Evolutionary conservation across 2,888 invertebrate genomes (phyloP).

Genomic region (Eilema sororculum): DNA sequence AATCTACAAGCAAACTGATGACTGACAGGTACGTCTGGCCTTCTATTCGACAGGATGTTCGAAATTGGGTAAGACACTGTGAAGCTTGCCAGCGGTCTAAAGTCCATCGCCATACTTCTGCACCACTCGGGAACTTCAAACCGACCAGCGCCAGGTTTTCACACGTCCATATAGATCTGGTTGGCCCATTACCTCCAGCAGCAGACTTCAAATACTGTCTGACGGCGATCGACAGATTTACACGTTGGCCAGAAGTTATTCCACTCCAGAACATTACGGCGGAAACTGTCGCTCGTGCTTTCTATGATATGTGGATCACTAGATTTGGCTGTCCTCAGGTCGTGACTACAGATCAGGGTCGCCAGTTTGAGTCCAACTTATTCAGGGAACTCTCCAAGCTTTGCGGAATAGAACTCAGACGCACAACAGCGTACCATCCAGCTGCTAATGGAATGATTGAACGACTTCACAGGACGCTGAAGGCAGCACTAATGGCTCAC

Average conservation of each 20-base stretch:
- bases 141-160: neutral
- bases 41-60: neutral
- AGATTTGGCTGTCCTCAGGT: conserved; percentile 47
- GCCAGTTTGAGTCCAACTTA: conserved; percentile 52
- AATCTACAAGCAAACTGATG: neutral
- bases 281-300: conserved; percentile 60
- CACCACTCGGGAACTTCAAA: no score
- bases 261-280: conserved; percentile 61
- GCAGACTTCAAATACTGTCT: conserved; percentile 35
- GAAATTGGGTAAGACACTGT: neutral
- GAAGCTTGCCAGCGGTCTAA: no score
- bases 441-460: no score
- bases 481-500: no score
- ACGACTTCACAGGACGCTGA: no score
- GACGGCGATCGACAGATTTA: conserved; percentile 45
- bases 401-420: no score
- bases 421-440: no score
- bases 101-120: no score
- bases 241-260: conserved; percentile 47
- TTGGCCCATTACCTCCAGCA: neutral
- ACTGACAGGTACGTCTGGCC: conserved; percentile 2
- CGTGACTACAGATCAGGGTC: conserved; percentile 66
- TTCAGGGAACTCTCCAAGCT: conserved; percentile 14
- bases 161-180: no score
- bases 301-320: conserved; percentile 51